A percentile compares a stretch with the other conserved stretches of the same genome.
Conservation (phyloP, 2,888 invertebrate species). For the Phengaris arion region DNA sequence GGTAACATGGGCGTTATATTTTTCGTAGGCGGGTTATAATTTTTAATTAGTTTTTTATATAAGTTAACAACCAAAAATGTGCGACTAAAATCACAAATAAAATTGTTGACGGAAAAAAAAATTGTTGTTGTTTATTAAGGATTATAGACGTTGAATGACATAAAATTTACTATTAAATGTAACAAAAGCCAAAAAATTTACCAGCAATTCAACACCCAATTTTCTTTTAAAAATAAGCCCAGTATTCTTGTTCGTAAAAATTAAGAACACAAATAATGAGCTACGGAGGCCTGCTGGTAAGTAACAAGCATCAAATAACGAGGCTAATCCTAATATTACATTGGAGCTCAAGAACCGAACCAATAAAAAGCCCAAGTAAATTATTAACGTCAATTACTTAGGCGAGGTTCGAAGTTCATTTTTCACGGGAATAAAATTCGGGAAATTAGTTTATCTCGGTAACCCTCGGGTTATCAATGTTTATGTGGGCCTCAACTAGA, state of each 20-base stretch:
- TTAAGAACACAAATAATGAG: slow-evolving; percentile 2
- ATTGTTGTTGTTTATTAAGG: too few species aligned
- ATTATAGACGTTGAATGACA: too few species aligned
- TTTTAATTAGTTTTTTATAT: too few species aligned
- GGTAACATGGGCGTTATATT: too few species aligned
- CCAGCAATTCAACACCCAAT: neutral
- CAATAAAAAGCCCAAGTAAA: slow-evolving; percentile 49
- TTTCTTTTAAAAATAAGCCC: neutral
- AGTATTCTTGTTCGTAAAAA: neutral
- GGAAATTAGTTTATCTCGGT: slow-evolving; percentile 56
- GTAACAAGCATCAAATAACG: slow-evolving; percentile 19
- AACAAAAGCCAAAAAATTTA: neutral
- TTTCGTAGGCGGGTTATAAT: too few species aligned
- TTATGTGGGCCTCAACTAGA: slow-evolving; percentile 54
- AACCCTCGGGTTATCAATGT: slow-evolving; percentile 52
- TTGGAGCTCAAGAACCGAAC: slow-evolving; percentile 35
- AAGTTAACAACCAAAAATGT: too few species aligned
- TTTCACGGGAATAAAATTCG: slow-evolving; percentile 61
- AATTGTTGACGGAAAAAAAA: too few species aligned
- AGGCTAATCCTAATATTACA: slow-evolving; percentile 32
- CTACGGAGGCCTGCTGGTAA: slow-evolving; percentile 1
- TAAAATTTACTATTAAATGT: neutral
- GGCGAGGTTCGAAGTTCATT: slow-evolving; percentile 60
- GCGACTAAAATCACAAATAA: too few species aligned
- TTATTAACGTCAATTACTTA: slow-evolving; percentile 57